These are phyloP conservation scores for Acridotheres tristis DNA, from an alignment of 2,797 vertebrate genomes.

Conservation along the genomic window DNA sequence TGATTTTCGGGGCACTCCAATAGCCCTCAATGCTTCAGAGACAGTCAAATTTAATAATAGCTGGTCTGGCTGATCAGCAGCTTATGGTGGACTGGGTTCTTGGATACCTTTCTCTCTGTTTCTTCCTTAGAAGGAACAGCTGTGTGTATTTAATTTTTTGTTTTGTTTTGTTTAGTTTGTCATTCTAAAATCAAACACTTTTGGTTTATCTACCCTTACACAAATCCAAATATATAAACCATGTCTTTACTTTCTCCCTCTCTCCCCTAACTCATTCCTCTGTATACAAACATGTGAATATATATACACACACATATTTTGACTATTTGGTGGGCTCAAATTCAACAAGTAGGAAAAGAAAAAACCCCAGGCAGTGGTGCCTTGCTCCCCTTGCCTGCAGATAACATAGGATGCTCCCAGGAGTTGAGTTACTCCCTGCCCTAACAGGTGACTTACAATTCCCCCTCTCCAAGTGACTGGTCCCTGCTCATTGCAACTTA, in stretches of 20 bases:
- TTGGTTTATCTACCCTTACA: not conserved
- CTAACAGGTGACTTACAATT: not conserved
- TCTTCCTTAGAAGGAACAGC: not conserved
- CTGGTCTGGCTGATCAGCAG: not conserved
- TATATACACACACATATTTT: not conserved
- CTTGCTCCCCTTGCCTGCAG: not conserved
- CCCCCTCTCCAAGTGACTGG: not conserved
- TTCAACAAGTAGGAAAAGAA: not conserved
- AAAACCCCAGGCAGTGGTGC: not conserved
- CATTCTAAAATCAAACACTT: not conserved
- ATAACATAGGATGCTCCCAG: not conserved
- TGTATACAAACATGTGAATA: rapidly evolving
- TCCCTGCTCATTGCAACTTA: not conserved
- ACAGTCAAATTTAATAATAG: not conserved
- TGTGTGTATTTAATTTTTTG: not conserved
- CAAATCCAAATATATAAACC: not conserved
- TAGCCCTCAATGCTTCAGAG: not conserved
- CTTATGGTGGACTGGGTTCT: not conserved
- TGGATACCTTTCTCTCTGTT: not conserved
- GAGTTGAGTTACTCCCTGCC: not conserved
- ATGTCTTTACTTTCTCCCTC: not conserved
- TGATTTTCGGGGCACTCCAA: not conserved
- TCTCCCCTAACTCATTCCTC: not conserved
- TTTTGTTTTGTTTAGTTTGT: not conserved
- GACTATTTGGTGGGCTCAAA: not conserved